Percentiles rank a stretch among this genome's conserved stretches.
Evolutionary conservation across 1,140 invertebrate genomes (phyloP).

Genomic region (Brachystomella parvula): DNA sequence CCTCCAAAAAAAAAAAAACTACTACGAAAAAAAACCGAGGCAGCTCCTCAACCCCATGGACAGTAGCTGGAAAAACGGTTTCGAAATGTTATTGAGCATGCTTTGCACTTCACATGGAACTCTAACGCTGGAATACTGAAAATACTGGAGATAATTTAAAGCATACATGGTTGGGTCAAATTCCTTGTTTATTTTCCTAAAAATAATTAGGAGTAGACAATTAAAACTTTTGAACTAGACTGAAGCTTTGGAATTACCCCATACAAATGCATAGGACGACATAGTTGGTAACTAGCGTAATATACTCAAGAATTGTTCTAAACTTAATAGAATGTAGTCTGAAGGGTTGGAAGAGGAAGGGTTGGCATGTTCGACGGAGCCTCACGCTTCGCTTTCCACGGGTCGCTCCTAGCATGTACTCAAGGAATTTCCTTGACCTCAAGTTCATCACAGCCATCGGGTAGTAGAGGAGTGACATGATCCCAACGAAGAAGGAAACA

Average conservation of each 20-base stretch:
- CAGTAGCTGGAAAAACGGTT: no score
- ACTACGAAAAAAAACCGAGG: no score
- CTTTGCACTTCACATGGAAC: no score
- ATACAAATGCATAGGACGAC: slow-evolving; percentile 5
- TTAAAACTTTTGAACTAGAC: background rate
- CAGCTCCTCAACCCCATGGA: no score
- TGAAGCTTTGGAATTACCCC: background rate
- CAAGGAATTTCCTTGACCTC: background rate
- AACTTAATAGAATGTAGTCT: background rate
- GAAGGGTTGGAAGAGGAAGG: background rate
- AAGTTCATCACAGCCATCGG: background rate
- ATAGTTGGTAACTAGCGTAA: slow-evolving; percentile 1
- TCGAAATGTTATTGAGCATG: no score
- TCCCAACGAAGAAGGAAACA: slow-evolving; percentile 1
- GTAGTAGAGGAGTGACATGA: slow-evolving; percentile 3
- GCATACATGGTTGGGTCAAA: background rate
- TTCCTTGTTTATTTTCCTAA: background rate
- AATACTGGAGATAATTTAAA: no score
- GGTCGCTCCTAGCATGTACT: background rate
- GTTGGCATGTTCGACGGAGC: background rate
- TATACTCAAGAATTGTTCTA: slow-evolving; percentile 2
- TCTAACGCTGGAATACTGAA: no score
- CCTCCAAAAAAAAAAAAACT: no score
- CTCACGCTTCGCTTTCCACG: background rate
- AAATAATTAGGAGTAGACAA: background rate